Evolutionary conservation across 2,888 invertebrate species (phyloP), one percentile per base, ranked within the genome.

Genomic region (Apotomis turbidana): DNA sequence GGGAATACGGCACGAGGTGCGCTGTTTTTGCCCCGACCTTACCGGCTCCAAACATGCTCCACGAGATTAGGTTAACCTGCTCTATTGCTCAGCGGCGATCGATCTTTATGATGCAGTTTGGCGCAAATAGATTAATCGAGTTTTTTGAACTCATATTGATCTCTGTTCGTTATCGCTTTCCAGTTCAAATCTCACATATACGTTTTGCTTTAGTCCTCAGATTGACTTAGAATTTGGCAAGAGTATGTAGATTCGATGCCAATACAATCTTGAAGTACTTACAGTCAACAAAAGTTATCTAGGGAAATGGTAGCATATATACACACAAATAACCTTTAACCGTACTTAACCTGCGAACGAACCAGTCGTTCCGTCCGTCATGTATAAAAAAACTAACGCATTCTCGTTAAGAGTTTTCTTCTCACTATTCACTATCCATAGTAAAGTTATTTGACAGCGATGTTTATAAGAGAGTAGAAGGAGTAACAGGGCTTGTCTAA

Each of bases 401-500:
- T 27, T 27, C 27, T 27, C 27, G 27, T 27, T 27, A 27, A 1
- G 27, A 27, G 27, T 57, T 57, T 3, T 5, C 12, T 5, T 1
- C 2, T 4, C 4, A 36, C 9, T 57, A 9, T 49, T 10, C 9
- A 10, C 9, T 36, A 57, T 5, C 6, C 4, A 5, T 44, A 13
- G 13, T 41, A 71, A 77, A 75, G 75, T 78, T 77, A 78, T 79
- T 78, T 71, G 74, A 72, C 64, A 76, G 78, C 78, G 74, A 77
- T 78, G 80, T 84, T 83, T 82, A 80, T 81, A 83, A 85, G 84
- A 82, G 76, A 77, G 79, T 78, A 82, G 78, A 78, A 77, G 80
- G 82, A 85, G 80, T 83, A 84, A 82, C 80, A 83, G 81, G 78
- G 83, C 82, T 82, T 84, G 85, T 87, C 87, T 90, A 90, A 91